Conservation (phyloP, 2,888 invertebrate genomes). For the Hecatera dysodea region DNA sequence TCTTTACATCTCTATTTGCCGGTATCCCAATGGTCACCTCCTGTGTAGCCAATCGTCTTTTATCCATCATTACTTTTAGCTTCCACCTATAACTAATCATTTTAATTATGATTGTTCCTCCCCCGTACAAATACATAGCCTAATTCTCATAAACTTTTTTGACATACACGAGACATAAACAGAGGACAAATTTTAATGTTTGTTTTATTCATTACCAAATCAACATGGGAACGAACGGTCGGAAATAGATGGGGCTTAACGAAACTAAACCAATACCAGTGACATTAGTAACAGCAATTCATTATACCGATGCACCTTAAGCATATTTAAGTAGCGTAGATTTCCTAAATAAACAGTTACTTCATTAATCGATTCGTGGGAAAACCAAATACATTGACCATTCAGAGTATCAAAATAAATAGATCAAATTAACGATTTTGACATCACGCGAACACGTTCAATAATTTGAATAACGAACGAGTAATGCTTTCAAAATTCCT, state of each 20-base stretch:
- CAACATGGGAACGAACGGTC: constrained; percentile 34
- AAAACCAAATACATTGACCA: constrained; percentile 55
- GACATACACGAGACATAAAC: not conserved
- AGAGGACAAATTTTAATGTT: not conserved
- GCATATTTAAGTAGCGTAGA: constrained; percentile 44
- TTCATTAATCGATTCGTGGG: constrained; percentile 59
- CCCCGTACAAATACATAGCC: not conserved
- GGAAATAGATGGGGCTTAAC: constrained; percentile 9
- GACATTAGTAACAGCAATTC: constrained; percentile 52
- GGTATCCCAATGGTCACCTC: too few species aligned
- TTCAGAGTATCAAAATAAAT: constrained; percentile 67
- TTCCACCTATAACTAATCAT: not conserved
- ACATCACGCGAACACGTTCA: constrained; percentile 63
- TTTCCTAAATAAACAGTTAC: constrained; percentile 59
- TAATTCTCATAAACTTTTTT: not conserved
- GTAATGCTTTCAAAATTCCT: too few species aligned
- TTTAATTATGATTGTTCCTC: not conserved
- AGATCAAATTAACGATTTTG: constrained; percentile 69
- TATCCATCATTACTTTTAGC: not conserved
- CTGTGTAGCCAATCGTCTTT: not conserved
- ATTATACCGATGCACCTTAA: constrained; percentile 45
- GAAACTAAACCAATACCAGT: constrained; percentile 19
- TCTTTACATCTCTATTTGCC: not conserved
- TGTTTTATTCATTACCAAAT: constrained; percentile 32
- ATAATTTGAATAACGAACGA: constrained; percentile 65